A percentile compares a stretch with the other conserved stretches of the same genome.
phyloP scores from a whole-genome alignment of 2,797 vertebrate species.

The Lateolabrax maculatus region DNA sequence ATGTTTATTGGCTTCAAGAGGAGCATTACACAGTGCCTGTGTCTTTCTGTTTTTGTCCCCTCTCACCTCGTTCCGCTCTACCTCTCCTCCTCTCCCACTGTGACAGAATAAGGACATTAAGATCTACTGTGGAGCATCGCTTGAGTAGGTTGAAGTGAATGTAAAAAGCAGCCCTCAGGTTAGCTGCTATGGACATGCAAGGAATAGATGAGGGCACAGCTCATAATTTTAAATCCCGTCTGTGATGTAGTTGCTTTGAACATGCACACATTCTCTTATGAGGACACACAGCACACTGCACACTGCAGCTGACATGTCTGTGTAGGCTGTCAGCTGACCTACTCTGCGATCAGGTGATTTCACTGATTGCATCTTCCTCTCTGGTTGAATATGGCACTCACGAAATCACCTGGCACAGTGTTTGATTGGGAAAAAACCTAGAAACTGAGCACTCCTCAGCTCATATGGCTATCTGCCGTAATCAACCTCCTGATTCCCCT shows the following conservation, averaged over 20 bases:
- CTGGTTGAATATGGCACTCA: neutral
- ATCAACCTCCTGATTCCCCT: neutral
- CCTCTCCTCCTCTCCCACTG: constrained; percentile 14
- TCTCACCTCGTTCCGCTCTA: constrained; percentile 19
- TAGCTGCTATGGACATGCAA: constrained; percentile 23
- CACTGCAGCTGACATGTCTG: neutral
- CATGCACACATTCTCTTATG: neutral
- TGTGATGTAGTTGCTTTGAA: constrained; percentile 12
- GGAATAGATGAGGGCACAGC: constrained; percentile 17
- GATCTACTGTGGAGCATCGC: constrained; percentile 39
- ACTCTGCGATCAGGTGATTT: neutral
- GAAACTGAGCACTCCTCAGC: neutral
- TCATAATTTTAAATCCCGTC: constrained; percentile 1
- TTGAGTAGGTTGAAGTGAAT: constrained; percentile 29
- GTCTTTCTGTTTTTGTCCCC: constrained; percentile 16
- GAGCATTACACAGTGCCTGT: neutral
- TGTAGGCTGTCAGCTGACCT: neutral
- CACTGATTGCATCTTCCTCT: neutral
- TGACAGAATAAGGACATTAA: constrained; percentile 71
- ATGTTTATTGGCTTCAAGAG: constrained; percentile 2
- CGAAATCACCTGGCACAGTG: neutral
- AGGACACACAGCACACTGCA: neutral
- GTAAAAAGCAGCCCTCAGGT: constrained; percentile 23
- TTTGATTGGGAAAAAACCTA: neutral
- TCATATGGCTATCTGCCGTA: neutral